Evolutionary conservation across 2,888 invertebrate species (phyloP).

Genomic region (Nasonia oneida): DNA sequence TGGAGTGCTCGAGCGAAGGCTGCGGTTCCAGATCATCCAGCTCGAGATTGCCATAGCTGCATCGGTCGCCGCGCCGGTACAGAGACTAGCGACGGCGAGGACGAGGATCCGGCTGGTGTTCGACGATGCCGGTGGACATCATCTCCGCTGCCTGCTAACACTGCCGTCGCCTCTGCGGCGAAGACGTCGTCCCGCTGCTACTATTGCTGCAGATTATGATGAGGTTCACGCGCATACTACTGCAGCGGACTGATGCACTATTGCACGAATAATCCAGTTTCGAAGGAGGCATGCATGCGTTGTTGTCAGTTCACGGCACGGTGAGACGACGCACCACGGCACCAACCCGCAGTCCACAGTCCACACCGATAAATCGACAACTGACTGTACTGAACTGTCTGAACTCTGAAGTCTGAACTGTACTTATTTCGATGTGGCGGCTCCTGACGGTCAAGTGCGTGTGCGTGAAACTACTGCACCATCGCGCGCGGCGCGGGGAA

Average conservation of each 20-base stretch:
- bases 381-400: not conserved
- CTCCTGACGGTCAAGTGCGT: not conserved
- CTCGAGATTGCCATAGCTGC: slow-evolving; percentile 80
- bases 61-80: slow-evolving; percentile 36
- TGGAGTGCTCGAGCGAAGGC: slow-evolving; percentile 78
- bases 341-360: too few relatives aligned
- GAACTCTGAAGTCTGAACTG: not conserved
- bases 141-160: not conserved
- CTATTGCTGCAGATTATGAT: not conserved
- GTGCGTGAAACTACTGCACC: not conserved
- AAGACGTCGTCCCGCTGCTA: not conserved
- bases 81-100: slow-evolving; percentile 30
- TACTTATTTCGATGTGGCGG: not conserved
- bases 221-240: not conserved
- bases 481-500: not conserved
- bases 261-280: not conserved
- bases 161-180: not conserved
- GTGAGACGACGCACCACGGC: not conserved
- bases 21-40: slow-evolving; percentile 81
- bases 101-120: slow-evolving; percentile 6
- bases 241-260: not conserved
- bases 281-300: not conserved
- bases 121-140: slow-evolving; percentile 28
- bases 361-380: not conserved
- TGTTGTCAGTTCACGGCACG: not conserved